A percentile compares a stretch with the other conserved stretches of the same genome.
These are phyloP conservation scores for Calephelis perditalis DNA, from an alignment of 2,888 invertebrate genomes.

Conservation along the genomic window DNA sequence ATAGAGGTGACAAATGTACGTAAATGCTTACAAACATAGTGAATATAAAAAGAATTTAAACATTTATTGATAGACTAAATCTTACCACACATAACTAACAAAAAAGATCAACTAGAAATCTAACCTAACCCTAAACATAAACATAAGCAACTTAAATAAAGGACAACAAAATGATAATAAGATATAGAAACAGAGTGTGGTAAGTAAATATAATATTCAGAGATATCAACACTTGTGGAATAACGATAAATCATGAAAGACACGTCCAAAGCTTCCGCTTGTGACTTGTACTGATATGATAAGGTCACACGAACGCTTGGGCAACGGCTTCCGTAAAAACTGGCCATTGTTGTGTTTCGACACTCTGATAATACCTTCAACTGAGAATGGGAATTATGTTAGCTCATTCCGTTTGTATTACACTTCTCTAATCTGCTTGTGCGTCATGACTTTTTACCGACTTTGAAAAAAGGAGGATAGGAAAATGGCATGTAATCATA, in stretches of 20 bases:
- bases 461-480: too few species aligned
- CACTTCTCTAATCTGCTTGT: neutral
- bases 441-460: neutral
- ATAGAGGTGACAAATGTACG: too few species aligned
- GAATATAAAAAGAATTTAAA: too few species aligned
- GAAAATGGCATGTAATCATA: too few species aligned
- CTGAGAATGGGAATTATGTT: conserved; percentile 9
- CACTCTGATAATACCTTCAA: neutral
- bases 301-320: conserved; percentile 57
- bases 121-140: too few species aligned
- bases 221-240: conserved; percentile 6
- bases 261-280: conserved; percentile 22
- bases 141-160: too few species aligned
- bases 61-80: too few species aligned
- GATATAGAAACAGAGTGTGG: too few species aligned
- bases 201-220: neutral
- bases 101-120: too few species aligned
- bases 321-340: conserved; percentile 66
- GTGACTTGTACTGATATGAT: conserved; percentile 33
- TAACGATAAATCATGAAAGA: conserved; percentile 5
- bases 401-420: conserved; percentile 7
- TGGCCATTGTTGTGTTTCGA: conserved; percentile 49
- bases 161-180: too few species aligned
- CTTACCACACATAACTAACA: too few species aligned
- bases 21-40: too few species aligned